Conservation (phyloP, 2,888 invertebrate genomes). For the Hemithea aestivaria region DNA sequence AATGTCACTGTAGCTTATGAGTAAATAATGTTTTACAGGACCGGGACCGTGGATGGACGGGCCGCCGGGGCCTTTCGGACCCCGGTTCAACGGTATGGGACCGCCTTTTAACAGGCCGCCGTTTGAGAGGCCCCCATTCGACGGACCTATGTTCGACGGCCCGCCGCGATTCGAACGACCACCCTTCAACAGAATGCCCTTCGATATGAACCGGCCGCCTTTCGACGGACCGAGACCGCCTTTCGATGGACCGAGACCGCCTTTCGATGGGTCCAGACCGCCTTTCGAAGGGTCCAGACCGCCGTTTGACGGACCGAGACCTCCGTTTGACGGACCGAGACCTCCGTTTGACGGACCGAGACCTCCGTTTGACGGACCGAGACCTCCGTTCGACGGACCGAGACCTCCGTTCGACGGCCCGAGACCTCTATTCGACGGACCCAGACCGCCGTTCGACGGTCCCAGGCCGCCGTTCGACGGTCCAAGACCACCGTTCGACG, state of each 20-base stretch:
- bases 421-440: constrained; percentile 42
- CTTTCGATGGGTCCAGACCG: constrained; percentile 39
- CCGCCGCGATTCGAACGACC: constrained; percentile 42
- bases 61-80: constrained; percentile 54
- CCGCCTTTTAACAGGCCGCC: constrained; percentile 42
- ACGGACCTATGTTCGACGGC: constrained; percentile 47
- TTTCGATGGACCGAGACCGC: constrained; percentile 40
- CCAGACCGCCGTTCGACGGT: constrained; percentile 54
- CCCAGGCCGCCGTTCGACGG: constrained; percentile 40
- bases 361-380: constrained; percentile 39
- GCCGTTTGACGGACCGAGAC: constrained; percentile 44
- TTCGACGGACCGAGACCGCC: constrained; percentile 30
- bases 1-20: not conserved
- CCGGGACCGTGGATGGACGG: constrained; percentile 67
- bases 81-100: constrained; percentile 68
- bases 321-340: constrained; percentile 47
- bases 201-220: constrained; percentile 43
- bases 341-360: constrained; percentile 41
- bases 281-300: constrained; percentile 42
- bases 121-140: constrained; percentile 45
- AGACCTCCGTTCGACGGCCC: constrained; percentile 45
- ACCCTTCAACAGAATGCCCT: constrained; percentile 49
- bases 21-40: constrained; percentile 11
- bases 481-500: constrained; percentile 43
- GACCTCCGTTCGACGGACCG: constrained; percentile 52